These are phyloP conservation scores for Zosterops japonicus DNA, from an alignment of 2,113 vertebrate species.

Conservation along the genomic window DNA sequence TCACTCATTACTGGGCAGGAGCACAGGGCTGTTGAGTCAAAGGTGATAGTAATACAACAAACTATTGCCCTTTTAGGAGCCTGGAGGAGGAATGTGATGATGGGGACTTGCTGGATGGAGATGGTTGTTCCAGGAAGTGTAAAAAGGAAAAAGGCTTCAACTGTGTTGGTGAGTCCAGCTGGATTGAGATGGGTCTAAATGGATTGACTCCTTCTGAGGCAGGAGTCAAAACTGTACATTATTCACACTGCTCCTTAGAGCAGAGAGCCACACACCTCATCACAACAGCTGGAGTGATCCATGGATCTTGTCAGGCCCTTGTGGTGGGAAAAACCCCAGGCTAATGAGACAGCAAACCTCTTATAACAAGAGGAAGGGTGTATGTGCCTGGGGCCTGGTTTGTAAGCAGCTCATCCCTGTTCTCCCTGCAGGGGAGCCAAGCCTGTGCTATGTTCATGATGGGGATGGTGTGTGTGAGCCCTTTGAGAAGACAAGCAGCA, in stretches of 20 bases:
- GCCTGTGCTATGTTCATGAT: slow-evolving; percentile 86
- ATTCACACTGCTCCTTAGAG: background rate
- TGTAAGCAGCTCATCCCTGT: background rate
- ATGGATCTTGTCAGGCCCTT: no score
- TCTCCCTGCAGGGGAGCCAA: slow-evolving; percentile 85
- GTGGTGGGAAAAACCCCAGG: background rate
- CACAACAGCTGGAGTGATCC: background rate
- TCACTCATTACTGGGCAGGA: background rate
- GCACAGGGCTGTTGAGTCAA: background rate
- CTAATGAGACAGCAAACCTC: background rate
- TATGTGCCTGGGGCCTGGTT: background rate
- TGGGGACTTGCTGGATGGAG: slow-evolving; percentile 84
- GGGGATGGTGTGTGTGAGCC: slow-evolving; percentile 89
- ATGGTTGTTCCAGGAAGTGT: slow-evolving; percentile 93
- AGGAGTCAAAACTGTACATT: background rate
- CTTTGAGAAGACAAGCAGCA: slow-evolving; percentile 82
- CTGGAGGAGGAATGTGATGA: slow-evolving; percentile 90
- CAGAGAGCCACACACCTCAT: background rate
- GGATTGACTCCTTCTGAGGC: background rate
- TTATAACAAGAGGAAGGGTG: background rate
- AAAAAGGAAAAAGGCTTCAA: slow-evolving; percentile 84
- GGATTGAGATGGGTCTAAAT: background rate
- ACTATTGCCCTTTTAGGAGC: slow-evolving; percentile 63
- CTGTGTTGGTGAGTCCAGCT: slow-evolving; percentile 82
- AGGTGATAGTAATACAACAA: background rate